phyloP scores from a whole-genome alignment of 2,113 vertebrate genomes.

The Actinemys pallida region DNA sequence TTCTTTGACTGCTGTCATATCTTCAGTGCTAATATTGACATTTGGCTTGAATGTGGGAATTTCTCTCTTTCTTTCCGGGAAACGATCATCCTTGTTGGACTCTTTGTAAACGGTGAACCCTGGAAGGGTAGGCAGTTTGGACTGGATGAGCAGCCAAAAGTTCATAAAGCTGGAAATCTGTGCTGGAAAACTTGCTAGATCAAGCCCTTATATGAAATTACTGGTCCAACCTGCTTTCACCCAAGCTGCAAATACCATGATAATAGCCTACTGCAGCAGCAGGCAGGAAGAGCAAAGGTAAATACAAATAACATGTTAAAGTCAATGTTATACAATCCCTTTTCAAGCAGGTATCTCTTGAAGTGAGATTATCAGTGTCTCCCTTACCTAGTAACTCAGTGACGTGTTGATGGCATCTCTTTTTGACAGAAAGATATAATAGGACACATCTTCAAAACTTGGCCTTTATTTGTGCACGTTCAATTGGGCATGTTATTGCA shows the following conservation, averaged over 20 bases:
- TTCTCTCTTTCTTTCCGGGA: background rate
- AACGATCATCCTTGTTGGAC: background rate
- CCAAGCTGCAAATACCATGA: slow-evolving; percentile 7
- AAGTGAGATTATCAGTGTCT: background rate
- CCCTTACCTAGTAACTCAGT: background rate
- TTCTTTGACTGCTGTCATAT: background rate
- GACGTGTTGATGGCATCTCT: background rate
- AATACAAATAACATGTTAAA: background rate
- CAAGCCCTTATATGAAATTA: background rate
- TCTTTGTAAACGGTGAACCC: slow-evolving; percentile 35
- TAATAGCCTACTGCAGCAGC: background rate
- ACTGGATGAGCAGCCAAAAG: slow-evolving; percentile 51
- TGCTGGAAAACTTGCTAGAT: slow-evolving; percentile 35
- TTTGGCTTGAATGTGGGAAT: slow-evolving; percentile 17
- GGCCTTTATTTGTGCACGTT: background rate
- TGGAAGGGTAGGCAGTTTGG: slow-evolving; percentile 43
- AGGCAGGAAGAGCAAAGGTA: slow-evolving; percentile 6
- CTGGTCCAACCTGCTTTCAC: background rate
- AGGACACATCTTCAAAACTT: background rate
- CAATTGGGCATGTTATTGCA: background rate
- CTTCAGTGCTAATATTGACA: slow-evolving; percentile 45
- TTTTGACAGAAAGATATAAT: fast-evolving
- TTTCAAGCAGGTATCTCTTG: slow-evolving; percentile 10
- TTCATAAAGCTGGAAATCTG: background rate
- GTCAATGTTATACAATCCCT: background rate